Evolutionary conservation across 2,113 vertebrate genomes (phyloP).

Genomic region (Pseudorasbora parva): DNA sequence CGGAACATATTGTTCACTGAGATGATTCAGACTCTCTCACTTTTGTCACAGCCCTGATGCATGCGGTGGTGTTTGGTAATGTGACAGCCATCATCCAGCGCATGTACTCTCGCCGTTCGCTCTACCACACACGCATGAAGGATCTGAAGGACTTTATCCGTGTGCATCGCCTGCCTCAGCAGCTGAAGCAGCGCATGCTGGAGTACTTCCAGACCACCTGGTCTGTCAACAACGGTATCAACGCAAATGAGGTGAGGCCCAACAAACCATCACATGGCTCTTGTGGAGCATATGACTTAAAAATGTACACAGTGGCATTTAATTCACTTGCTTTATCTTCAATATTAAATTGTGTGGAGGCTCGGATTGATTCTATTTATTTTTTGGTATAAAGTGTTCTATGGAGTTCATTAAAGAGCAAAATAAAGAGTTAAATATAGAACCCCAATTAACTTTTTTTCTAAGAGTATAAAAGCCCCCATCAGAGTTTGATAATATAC

Average conservation of each 20-base stretch:
- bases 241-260: slow-evolving; percentile 88
- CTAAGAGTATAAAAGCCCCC: neutral
- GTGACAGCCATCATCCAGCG: slow-evolving; percentile 98
- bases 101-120: slow-evolving; percentile 94
- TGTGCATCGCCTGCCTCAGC: slow-evolving; percentile 90
- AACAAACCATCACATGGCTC: neutral
- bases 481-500: slow-evolving; percentile 31
- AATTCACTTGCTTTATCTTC: neutral
- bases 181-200: slow-evolving; percentile 95
- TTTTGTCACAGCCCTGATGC: slow-evolving; percentile 87
- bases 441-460: neutral
- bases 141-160: slow-evolving; percentile 97
- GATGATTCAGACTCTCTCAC: neutral
- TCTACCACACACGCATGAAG: slow-evolving; percentile 96
- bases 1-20: slow-evolving; percentile 33
- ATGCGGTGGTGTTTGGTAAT: slow-evolving; percentile 95
- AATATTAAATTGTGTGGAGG: neutral
- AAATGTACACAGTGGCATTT: neutral
- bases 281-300: neutral
- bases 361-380: neutral
- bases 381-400: slow-evolving; percentile 10
- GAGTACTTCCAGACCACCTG: slow-evolving; percentile 98
- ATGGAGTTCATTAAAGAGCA: neutral
- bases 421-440: slow-evolving; percentile 14
- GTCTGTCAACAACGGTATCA: slow-evolving; percentile 97